Evolutionary conservation across 2,888 invertebrate species (phyloP).

Genomic region (Fragum whitleyi): DNA sequence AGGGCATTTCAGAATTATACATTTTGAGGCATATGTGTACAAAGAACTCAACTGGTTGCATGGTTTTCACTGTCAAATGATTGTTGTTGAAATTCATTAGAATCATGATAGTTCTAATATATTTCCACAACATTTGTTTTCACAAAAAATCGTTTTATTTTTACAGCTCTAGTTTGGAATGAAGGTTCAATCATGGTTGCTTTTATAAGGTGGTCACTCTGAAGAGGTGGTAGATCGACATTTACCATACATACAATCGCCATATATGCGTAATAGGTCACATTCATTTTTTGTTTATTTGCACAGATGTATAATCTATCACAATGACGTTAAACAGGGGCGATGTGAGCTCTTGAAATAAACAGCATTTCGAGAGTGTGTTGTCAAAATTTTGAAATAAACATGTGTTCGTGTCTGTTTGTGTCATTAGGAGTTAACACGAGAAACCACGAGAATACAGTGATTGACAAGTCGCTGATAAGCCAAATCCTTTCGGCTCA

Average conservation of each 20-base stretch:
- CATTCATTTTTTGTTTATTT: background rate
- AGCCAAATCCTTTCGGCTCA: conserved; percentile 19
- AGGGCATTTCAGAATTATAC: too few relatives aligned
- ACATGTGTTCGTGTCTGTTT: conserved; percentile 60
- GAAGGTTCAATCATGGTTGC: too few relatives aligned
- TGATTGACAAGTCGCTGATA: conserved; percentile 62
- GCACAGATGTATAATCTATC: background rate
- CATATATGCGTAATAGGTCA: background rate
- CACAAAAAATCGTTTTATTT: too few relatives aligned
- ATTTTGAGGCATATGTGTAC: too few relatives aligned
- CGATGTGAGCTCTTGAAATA: conserved; percentile 3
- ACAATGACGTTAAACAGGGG: background rate
- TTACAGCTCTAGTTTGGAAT: too few relatives aligned
- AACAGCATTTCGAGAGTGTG: conserved; percentile 6
- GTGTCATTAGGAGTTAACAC: conserved; percentile 53
- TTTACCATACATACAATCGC: background rate
- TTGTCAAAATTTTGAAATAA: conserved; percentile 41
- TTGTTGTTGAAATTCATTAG: too few relatives aligned
- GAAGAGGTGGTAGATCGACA: too few relatives aligned
- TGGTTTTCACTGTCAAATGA: too few relatives aligned
- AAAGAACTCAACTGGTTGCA: too few relatives aligned
- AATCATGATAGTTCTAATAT: too few relatives aligned
- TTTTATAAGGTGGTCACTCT: too few relatives aligned
- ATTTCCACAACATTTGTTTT: too few relatives aligned
- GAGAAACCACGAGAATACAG: conserved; percentile 43